phyloP scores from a whole-genome alignment of 2,113 vertebrate species.

The Indicator maculatus region DNA sequence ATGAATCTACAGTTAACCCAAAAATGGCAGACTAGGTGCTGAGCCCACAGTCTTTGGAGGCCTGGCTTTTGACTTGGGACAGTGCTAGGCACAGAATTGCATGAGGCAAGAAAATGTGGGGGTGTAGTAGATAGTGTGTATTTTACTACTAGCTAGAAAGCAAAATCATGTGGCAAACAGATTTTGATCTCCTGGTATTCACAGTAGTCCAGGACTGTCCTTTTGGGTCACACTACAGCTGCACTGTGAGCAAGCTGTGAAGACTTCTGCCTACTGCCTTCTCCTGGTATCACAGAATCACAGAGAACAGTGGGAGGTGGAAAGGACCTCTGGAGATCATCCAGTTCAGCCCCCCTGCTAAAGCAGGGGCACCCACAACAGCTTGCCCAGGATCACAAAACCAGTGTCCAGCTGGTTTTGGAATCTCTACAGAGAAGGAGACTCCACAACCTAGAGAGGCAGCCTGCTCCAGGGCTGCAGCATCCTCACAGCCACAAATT shows the following conservation, averaged over 20 bases:
- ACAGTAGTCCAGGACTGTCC: neutral
- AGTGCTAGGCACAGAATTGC: neutral
- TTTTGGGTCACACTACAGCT: neutral
- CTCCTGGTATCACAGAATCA: neutral
- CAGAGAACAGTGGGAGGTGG: too few species aligned
- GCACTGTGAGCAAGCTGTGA: neutral
- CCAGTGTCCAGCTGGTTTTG: too few species aligned
- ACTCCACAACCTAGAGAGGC: too few species aligned
- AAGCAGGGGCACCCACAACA: too few species aligned
- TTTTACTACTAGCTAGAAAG: neutral
- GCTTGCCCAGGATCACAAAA: too few species aligned
- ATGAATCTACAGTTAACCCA: neutral
- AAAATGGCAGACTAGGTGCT: neutral
- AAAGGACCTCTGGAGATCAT: too few species aligned
- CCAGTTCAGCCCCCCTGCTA: too few species aligned
- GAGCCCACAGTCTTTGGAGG: neutral
- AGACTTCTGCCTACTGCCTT: neutral
- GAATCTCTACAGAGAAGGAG: too few species aligned
- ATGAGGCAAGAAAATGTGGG: neutral
- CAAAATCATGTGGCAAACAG: neutral
- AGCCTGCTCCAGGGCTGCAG: too few species aligned
- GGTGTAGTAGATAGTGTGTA: fast-evolving
- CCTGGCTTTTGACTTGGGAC: neutral
- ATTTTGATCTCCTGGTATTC: neutral
- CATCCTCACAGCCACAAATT: too few species aligned